Conservation (phyloP, 1,140 invertebrate genomes). For the Tetragonula clypearis region DNA sequence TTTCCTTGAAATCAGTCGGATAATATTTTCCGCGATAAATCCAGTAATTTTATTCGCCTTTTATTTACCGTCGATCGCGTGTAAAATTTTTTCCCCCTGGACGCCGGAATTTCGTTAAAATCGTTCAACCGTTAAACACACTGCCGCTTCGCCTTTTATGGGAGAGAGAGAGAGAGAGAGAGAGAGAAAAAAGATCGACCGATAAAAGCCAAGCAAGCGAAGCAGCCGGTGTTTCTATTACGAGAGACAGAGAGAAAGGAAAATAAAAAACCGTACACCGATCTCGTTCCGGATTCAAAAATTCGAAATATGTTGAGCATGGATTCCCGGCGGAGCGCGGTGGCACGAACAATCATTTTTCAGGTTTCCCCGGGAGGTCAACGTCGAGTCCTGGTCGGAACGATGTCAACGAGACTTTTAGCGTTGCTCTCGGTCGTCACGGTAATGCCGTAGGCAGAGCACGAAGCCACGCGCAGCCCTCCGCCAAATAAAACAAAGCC, state of each 20-base stretch:
- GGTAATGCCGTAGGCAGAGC: conserved; percentile 35
- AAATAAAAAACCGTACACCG: no score
- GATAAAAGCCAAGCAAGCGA: neutral
- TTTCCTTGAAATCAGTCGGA: neutral
- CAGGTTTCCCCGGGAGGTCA: neutral
- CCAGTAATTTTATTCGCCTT: neutral
- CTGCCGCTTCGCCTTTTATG: neutral
- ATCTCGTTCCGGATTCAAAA: no score
- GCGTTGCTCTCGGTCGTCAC: neutral
- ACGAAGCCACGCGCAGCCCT: conserved; percentile 33
- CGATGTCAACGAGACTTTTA: conserved; percentile 40
- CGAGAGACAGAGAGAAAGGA: no score
- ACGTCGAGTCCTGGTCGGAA: neutral
- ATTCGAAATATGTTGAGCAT: neutral
- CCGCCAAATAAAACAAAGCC: conserved; percentile 52
- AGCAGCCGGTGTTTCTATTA: neutral
- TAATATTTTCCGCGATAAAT: conserved; percentile 37
- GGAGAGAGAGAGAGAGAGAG: neutral
- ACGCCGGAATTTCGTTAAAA: conserved; percentile 17
- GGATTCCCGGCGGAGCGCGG: neutral
- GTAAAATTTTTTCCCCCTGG: neutral
- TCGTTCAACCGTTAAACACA: conserved; percentile 15
- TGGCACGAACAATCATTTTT: conserved; percentile 13
- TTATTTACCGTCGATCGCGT: neutral
- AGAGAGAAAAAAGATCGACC: no score